A percentile compares a stretch with the other conserved stretches of the same genome.
Conservation (phyloP, 2,113 vertebrate genomes). For the Perccottus glenii region DNA sequence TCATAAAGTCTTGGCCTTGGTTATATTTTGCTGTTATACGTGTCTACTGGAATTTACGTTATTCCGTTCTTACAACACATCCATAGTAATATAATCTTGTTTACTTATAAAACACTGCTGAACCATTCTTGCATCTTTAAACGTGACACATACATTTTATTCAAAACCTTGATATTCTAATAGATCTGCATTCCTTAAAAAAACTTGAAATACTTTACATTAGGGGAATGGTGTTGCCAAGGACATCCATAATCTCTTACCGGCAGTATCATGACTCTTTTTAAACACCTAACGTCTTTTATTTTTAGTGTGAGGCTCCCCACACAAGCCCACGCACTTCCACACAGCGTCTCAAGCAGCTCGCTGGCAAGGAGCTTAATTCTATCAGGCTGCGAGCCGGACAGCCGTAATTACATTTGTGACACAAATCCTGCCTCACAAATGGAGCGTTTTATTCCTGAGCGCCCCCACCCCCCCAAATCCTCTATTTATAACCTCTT, state of each 20-base stretch:
- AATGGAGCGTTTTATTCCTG: slow-evolving; percentile 76
- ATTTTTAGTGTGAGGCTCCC: slow-evolving; percentile 17
- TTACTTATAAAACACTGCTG: too few relatives aligned
- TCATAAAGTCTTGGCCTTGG: too few relatives aligned
- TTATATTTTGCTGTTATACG: too few relatives aligned
- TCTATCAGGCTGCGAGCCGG: slow-evolving; percentile 74
- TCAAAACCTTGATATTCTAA: too few relatives aligned
- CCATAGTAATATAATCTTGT: too few relatives aligned
- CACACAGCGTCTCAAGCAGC: slow-evolving; percentile 35
- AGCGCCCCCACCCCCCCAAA: slow-evolving; percentile 33
- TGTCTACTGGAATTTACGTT: too few relatives aligned
- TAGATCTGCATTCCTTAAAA: too few relatives aligned
- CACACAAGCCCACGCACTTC: slow-evolving; percentile 24
- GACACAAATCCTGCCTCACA: slow-evolving; percentile 81
- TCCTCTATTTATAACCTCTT: slow-evolving; percentile 73
- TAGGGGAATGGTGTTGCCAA: slow-evolving; percentile 23
- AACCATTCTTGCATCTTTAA: too few relatives aligned
- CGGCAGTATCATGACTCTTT: slow-evolving; percentile 36
- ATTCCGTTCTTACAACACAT: too few relatives aligned
- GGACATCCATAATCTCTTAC: slow-evolving; percentile 44
- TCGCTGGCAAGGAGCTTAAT: slow-evolving; percentile 74
- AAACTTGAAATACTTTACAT: too few relatives aligned
- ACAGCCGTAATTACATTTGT: slow-evolving; percentile 81
- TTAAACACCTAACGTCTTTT: slow-evolving; percentile 20
- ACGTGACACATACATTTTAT: too few relatives aligned